A percentile compares a stretch with the other conserved stretches of the same genome.
Evolutionary conservation across 2,113 vertebrate genomes (phyloP).

Genomic region (Aegithalos caudatus): DNA sequence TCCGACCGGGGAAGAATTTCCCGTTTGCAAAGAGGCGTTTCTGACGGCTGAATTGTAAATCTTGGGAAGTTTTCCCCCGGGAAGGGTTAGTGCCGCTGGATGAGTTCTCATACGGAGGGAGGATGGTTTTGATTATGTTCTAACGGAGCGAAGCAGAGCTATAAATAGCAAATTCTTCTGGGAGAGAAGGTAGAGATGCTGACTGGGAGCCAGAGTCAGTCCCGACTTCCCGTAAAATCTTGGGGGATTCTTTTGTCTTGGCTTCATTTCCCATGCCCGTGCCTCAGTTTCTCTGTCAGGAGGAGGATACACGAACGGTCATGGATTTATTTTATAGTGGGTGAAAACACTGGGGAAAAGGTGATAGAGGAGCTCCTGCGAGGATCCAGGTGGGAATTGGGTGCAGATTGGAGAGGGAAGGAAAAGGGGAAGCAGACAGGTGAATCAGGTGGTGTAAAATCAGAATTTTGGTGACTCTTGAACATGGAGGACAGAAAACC

Average conservation of each 20-base stretch:
- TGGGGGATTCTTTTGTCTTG: neutral
- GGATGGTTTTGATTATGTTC: constrained; percentile 28
- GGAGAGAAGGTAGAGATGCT: neutral
- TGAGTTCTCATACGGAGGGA: neutral
- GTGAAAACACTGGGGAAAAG: neutral
- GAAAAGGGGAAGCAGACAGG: neutral
- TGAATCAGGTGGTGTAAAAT: neutral
- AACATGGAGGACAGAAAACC: rapidly evolving
- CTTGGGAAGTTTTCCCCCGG: neutral
- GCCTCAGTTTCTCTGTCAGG: neutral
- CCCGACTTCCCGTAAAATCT: neutral
- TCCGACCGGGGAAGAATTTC: rapidly evolving
- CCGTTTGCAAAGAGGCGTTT: neutral
- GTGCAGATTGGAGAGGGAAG: neutral
- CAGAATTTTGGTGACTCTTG: neutral
- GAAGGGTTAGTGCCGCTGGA: neutral
- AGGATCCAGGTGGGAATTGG: neutral
- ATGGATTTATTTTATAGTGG: rapidly evolving
- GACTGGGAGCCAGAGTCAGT: neutral
- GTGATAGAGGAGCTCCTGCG: rapidly evolving
- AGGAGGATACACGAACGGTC: rapidly evolving
- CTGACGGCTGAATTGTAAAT: rapidly evolving
- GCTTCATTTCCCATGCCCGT: neutral
- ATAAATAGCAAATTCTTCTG: neutral
- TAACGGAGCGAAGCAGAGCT: neutral